phyloP scores from a whole-genome alignment of 2,888 invertebrate species.

The Mesorhabditis belari region DNA sequence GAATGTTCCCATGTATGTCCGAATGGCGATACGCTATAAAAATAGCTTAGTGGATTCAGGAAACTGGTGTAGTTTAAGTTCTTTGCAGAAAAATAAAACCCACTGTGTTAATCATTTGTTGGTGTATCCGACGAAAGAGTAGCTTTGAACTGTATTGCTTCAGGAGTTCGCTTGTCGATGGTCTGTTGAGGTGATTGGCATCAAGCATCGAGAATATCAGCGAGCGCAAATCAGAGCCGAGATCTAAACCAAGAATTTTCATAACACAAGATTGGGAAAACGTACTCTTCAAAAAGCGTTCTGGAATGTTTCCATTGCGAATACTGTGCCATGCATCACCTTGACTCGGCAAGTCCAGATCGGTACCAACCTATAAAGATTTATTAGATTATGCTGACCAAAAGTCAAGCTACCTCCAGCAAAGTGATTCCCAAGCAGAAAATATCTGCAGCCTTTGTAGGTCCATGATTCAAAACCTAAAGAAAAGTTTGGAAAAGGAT shows the following conservation, averaged over 20 bases:
- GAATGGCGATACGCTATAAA: too few species aligned
- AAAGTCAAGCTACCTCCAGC: conserved; percentile 12
- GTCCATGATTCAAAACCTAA: conserved; percentile 62
- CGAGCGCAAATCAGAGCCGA: not conserved
- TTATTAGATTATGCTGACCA: not conserved
- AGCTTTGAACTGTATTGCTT: too few species aligned
- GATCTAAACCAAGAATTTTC: not conserved
- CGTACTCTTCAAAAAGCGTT: conserved; percentile 48
- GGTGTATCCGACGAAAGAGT: too few species aligned
- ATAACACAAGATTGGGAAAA: not conserved
- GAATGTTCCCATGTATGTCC: too few species aligned
- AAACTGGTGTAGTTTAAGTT: too few species aligned
- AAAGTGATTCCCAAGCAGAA: conserved; percentile 28
- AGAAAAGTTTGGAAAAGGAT: conserved; percentile 65
- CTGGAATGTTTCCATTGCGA: conserved; percentile 61
- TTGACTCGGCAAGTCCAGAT: conserved; percentile 66
- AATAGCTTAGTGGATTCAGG: too few species aligned
- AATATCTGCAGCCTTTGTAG: too few species aligned
- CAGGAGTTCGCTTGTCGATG: too few species aligned
- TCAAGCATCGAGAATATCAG: not conserved
- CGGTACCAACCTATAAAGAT: conserved; percentile 60
- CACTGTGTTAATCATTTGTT: too few species aligned
- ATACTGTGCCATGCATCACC: conserved; percentile 68
- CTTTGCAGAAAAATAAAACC: too few species aligned
- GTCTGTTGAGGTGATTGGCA: not conserved